Base-by-base conservation (phyloP, 2,888 invertebrate species). In the Ormyrus labotus region DNA sequence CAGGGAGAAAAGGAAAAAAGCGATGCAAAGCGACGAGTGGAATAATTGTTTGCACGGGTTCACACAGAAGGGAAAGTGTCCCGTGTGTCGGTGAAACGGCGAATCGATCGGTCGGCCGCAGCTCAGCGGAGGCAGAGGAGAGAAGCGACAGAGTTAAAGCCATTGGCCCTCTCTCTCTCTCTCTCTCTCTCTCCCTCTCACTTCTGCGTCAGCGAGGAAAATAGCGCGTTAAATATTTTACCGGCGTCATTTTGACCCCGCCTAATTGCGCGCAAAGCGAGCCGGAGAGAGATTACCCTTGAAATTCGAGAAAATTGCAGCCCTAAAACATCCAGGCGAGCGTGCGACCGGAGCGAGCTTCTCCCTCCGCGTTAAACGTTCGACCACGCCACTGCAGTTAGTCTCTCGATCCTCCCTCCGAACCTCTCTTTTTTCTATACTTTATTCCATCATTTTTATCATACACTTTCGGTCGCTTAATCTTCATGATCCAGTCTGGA, bases 281-380 rank as follows among this genome's bases (percentile, higher is more conserved):
- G 76, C 57, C 53, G 57, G 61, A 71, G 76, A 81, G 64, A 72
- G 75, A 83, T 83, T 78, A 77, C 64, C 70, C 73, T 74, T 76
- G 69, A 81, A 81, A 80, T 80, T 83, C 74, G 72, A 81, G 78
- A 74, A 82, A 81, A 81, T 81, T 77, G 61, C 57, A 48, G n/a
- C 63, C 69, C 69, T 78, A 74, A 72, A 77, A 48, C 71, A 60
- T 53, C 58, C 53, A 8, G n/a, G 5, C 13, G 51, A 19, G 19
- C 19, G 19, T 19, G 19, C 19, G 19, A 19, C 13, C 57, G n/a
- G 2, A 19, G 50, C 10, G 19, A 61, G 51, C 61, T 11, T 53
- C 47, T 19, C 48, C 47, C 34, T 13, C 5, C 13, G 51, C 71
- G 58, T 55, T 80, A 61, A 80, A 50, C 67, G 67, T 19, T 72